A percentile compares a stretch with the other conserved stretches of the same genome.
Evolutionary conservation across 1,140 invertebrate species (phyloP).

Genomic region (Leptestheria dahalacensis): DNA sequence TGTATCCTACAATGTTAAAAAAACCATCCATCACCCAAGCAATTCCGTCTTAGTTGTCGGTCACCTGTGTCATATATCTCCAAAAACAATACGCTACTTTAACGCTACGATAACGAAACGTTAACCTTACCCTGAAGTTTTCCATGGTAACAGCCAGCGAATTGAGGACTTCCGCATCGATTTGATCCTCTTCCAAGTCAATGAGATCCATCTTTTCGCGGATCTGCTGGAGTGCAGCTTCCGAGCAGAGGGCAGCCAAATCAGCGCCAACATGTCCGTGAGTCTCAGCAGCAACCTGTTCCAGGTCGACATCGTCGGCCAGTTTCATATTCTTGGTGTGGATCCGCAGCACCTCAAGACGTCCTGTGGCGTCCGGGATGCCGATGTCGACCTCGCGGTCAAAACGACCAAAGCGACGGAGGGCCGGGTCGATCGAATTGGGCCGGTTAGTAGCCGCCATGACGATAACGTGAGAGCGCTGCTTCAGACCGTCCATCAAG

Average conservation of each 20-base stretch:
- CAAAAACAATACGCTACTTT: too few species aligned
- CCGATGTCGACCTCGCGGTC: conserved; percentile 99
- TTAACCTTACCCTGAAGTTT: conserved; percentile 67
- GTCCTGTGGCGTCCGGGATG: conserved; percentile 94
- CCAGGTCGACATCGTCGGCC: conserved; percentile 92
- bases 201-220: conserved; percentile 99
- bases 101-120: too few species aligned
- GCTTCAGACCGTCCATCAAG: conserved; percentile 98
- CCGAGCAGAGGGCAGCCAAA: conserved; percentile 94
- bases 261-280: conserved; percentile 98
- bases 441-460: conserved; percentile 99
- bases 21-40: too few species aligned
- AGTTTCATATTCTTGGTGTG: conserved; percentile 99
- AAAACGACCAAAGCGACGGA: conserved; percentile 94
- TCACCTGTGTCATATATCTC: too few species aligned
- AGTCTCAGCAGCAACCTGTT: conserved; percentile 95
- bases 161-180: conserved; percentile 95
- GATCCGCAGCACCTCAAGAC: conserved; percentile 91
- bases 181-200: conserved; percentile 97
- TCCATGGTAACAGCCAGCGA: conserved; percentile 97
- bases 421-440: conserved; percentile 94
- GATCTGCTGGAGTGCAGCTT: conserved; percentile 98
- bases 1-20: too few species aligned
- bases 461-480: conserved; percentile 94
- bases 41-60: too few species aligned